Base-by-base conservation (phyloP, 2,888 invertebrate genomes). In the Lasioglossum leucozonium region DNA sequence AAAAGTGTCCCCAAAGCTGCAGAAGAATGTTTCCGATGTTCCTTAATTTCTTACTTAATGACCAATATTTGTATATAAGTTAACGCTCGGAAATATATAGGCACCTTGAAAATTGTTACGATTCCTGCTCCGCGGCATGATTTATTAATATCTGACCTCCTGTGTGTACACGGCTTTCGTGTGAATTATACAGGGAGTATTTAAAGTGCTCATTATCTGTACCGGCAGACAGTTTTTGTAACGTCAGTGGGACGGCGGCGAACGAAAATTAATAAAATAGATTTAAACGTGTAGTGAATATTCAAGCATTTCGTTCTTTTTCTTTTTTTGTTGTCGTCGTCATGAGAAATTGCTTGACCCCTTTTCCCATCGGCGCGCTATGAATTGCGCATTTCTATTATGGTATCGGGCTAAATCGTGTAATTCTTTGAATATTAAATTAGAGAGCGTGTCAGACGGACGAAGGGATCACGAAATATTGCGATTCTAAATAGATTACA, bases 221-320 rank as follows among this genome's bases (percentile, higher is more conserved):
- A 34, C 67, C 8, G 16, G 3, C 18, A n/a, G 10, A 65, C 30
- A 67, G 22, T 67, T 69, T 69, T 40, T 18, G 26, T 40, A 44
- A 65, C 37, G 30, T 67, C 26, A 13, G 67, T 69, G 34, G n/a
- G 65, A 65, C 18, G 16, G 22, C 37, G 13, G 74, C 51, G 34
- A 71, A 72, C 78, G 75, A 75, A 78, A 69, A 84, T 72, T 72
- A 83, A 81, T 62, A 78, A 82, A 75, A 81, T 77, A 74, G 62
- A 83, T 55, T 78, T 30, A 83, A 75, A 37, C 75, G 62, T 44
- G 42, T 44, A 22, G 75, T 79, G 78, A 83, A 75, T 78, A 78
- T 84, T 79, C 78, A 67, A 84, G 65, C 72, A 51, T 37, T 58
- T 40, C 42, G 13, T 26, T 44, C 44, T 16, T 37, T 8, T 37